phyloP scores from a whole-genome alignment of 30 jellyfish, hydroid and myxozoan genomes.

The Hydractinia echinata region DNA sequence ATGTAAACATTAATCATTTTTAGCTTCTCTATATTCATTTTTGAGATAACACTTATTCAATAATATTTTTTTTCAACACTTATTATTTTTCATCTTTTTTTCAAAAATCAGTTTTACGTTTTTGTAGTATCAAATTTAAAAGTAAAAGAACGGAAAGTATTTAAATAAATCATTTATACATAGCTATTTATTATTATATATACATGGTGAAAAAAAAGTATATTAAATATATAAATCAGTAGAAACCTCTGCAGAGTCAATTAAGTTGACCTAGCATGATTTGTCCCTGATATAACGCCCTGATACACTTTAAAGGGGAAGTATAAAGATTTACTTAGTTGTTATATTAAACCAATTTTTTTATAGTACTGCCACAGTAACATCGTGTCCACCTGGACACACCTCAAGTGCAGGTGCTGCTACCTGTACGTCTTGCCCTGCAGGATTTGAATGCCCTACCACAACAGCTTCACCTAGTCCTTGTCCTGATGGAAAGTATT shows the following conservation, averaged over 20 bases:
- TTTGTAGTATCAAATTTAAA: constrained; percentile 30
- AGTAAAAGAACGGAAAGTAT: background rate
- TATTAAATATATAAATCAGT: too few species aligned
- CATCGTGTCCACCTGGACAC: constrained; percentile 14
- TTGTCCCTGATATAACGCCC: too few species aligned
- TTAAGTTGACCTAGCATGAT: too few species aligned
- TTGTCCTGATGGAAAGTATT: constrained; percentile 74
- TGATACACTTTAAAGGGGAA: too few species aligned
- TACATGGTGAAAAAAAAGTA: too few species aligned
- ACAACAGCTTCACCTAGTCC: constrained; percentile 46
- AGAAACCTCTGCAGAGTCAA: too few species aligned
- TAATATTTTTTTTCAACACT: background rate
- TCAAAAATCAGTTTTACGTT: background rate
- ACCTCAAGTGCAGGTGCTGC: background rate
- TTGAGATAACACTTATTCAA: background rate
- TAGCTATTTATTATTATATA: too few species aligned
- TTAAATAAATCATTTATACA: too few species aligned
- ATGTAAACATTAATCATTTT: constrained; percentile 36
- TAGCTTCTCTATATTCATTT: background rate
- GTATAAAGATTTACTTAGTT: too few species aligned
- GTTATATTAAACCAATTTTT: too few species aligned
- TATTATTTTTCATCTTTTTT: too few species aligned
- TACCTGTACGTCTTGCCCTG: constrained; percentile 67
- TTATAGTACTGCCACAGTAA: constrained; percentile 31
- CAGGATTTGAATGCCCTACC: constrained; percentile 81